phyloP scores from a whole-genome alignment of 1,140 invertebrate genomes.

The Penaeus indicus region DNA sequence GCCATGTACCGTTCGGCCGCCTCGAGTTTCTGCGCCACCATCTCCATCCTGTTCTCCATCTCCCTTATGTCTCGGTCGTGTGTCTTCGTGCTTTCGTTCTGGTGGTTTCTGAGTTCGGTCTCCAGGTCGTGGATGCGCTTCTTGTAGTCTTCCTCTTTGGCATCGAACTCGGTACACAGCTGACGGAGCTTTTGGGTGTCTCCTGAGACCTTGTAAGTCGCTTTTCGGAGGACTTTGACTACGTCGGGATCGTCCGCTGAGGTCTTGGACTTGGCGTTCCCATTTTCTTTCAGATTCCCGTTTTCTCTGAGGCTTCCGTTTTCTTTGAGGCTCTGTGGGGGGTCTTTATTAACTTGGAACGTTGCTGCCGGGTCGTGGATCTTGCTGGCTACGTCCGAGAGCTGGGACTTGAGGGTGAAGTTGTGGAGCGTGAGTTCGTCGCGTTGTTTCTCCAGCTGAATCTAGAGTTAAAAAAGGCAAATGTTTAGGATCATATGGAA shows the following conservation, averaged over 20 bases:
- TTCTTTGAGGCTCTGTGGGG: constrained; percentile 39
- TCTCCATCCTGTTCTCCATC: constrained; percentile 67
- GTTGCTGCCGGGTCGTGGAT: constrained; percentile 68
- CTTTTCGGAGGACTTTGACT: constrained; percentile 56
- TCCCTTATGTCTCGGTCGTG: constrained; percentile 61
- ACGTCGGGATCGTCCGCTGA: constrained; percentile 61
- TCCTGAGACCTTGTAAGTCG: constrained; percentile 61
- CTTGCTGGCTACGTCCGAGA: constrained; percentile 68
- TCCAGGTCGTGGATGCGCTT: constrained; percentile 65
- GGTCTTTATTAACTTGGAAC: constrained; percentile 68
- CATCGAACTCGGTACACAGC: constrained; percentile 63
- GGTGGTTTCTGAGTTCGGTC: constrained; percentile 65
- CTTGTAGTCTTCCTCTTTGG: constrained; percentile 67
- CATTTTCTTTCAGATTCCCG: constrained; percentile 33
- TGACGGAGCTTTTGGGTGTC: constrained; percentile 59
- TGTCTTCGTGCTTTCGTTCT: constrained; percentile 59
- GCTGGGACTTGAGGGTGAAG: constrained; percentile 69
- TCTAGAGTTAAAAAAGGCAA: constrained; percentile 58
- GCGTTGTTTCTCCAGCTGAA: constrained; percentile 69
- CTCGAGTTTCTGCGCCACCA: constrained; percentile 62
- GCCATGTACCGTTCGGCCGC: constrained; percentile 66
- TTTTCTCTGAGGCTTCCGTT: constrained; percentile 12
- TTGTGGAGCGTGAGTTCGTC: constrained; percentile 69
- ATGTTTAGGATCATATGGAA: too few species aligned
- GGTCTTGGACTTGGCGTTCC: too few species aligned